phyloP scores from a whole-genome alignment of 2,888 invertebrate genomes.

The Hipparchia sbordonii region DNA sequence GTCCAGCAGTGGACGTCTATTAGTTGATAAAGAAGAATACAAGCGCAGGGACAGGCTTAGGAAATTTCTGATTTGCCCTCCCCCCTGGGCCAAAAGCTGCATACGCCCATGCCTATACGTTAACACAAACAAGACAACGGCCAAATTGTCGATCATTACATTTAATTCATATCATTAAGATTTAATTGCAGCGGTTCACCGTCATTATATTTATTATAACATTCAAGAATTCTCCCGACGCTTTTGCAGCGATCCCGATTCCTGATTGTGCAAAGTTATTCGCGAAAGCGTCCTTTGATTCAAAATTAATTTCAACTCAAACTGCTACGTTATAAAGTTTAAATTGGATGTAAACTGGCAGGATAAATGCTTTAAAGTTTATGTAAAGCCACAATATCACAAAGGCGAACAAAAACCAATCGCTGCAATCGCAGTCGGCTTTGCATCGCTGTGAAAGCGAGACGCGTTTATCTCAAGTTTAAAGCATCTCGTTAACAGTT shows the following conservation, averaged over 20 bases:
- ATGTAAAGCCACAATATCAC: slow-evolving; percentile 27
- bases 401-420: slow-evolving; percentile 21
- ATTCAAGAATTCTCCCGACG: slow-evolving; percentile 8
- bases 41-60: no score
- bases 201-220: slow-evolving; percentile 10
- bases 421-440: slow-evolving; percentile 30
- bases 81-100: no score
- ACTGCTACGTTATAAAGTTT: neutral
- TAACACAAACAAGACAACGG: slow-evolving; percentile 8
- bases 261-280: neutral
- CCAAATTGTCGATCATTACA: slow-evolving; percentile 15
- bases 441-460: slow-evolving; percentile 15
- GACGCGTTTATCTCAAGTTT: slow-evolving; percentile 25
- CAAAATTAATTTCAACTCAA: neutral
- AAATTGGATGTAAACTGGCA: neutral
- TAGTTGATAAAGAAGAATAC: no score
- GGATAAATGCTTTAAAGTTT: slow-evolving; percentile 22
- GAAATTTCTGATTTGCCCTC: no score
- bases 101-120: neutral
- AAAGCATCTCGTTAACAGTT: slow-evolving; percentile 14
- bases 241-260: slow-evolving; percentile 7
- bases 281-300: neutral
- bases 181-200: slow-evolving; percentile 15
- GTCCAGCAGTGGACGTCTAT: no score
- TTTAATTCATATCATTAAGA: slow-evolving; percentile 15